Evolutionary conservation across 1,140 invertebrate species (phyloP), one percentile per base, ranked within the genome.

Genomic region (Drosophila novamexicana): DNA sequence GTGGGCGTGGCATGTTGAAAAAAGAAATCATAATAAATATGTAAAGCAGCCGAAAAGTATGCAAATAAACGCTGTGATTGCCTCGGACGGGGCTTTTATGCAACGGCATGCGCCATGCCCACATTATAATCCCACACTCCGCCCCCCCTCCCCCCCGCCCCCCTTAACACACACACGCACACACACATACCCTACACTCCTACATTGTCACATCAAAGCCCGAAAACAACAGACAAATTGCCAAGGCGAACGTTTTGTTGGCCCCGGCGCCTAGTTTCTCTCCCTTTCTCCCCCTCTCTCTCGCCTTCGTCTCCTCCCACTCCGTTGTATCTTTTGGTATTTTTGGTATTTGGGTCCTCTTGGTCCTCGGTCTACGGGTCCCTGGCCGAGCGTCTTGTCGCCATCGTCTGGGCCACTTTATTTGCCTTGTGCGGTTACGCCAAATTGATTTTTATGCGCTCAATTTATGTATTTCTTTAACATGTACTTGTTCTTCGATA

Each of bases 381-480:
- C 32, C 22, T 58, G 14, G 59, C 37, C 47, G 36, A 59, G 62
- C 65, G 67, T 65, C 69, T 54, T 58, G 47, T 45, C 62, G 49
- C 62, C 42, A 49, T 36, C 34, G 39, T 49, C 61, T 34, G 52
- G 37, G 47, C 57, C 65, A 64, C 62, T 77, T 86, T 81, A 79
- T 86, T 82, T 79, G 83, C 66, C 56, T 63, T 79, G 59, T 88
- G 80, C 84, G 84, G 84, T 89, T 71, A 88, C 84, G 81, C 77
- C 61, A 88, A 88, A 88, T 88, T 88, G 84, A 88, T 88, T 88
- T 88, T 89, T 88, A 89, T 88, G 77, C 75, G 59, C 77, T 84
- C 84, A 70, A 89, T 89, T 89, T 88, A 84, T 78, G 74, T 69
- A 70, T 83, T 82, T 79, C 50, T 58, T 54, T 62, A 45, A 66